Percentiles rank a stretch among this genome's conserved stretches.
Evolutionary conservation across 2,888 invertebrate genomes (phyloP).

Genomic region (Blomia tropicalis): DNA sequence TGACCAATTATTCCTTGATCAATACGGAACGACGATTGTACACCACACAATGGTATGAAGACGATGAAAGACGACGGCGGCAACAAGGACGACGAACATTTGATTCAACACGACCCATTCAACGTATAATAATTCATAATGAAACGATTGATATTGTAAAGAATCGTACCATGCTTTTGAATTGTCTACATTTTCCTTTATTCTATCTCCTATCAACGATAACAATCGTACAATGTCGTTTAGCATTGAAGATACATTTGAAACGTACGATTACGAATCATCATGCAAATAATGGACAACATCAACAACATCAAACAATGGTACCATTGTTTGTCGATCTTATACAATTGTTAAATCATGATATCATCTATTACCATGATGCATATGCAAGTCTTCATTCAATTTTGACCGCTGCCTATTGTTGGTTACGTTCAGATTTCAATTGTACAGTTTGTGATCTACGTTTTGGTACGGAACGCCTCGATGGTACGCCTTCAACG

Average conservation of each 20-base stretch:
- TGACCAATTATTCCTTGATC: constrained; percentile 32
- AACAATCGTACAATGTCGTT: neutral
- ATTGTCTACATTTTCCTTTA: constrained; percentile 3
- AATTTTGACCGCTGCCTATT: neutral
- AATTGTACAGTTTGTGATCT: neutral
- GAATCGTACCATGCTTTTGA: constrained; percentile 5
- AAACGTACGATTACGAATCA: neutral
- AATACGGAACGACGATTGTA: neutral
- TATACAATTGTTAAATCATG: neutral
- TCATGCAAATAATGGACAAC: neutral
- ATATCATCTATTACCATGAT: constrained; percentile 5
- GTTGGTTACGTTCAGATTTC: neutral
- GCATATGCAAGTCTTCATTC: neutral
- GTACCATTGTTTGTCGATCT: neutral
- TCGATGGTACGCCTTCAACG: neutral
- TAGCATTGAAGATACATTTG: neutral
- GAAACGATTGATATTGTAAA: neutral
- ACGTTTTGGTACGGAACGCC: neutral
- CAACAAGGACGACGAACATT: neutral
- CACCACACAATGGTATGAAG: neutral
- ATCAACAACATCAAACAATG: neutral
- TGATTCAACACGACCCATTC: neutral
- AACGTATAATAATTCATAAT: neutral
- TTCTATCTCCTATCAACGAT: neutral
- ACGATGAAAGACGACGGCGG: neutral